These are phyloP conservation scores for Cetoscarus ocellatus DNA, from an alignment of 2,797 vertebrate genomes.

Conservation along the genomic window DNA sequence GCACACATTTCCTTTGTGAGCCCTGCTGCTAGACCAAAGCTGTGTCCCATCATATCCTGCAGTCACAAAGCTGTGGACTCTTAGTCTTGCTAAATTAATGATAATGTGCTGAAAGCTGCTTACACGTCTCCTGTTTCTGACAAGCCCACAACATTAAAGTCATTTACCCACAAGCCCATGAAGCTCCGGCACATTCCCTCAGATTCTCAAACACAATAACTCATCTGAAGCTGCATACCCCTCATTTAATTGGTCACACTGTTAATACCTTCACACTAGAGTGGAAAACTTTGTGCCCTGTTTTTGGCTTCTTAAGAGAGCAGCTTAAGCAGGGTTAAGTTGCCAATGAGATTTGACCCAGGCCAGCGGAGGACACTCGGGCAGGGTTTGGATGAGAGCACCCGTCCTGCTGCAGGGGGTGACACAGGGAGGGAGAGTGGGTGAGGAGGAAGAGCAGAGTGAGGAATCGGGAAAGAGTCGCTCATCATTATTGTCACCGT, in stretches of 20 bases:
- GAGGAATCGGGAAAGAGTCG: constrained; percentile 64
- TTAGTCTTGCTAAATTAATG: constrained; percentile 17
- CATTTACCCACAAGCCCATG: neutral
- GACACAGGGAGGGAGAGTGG: constrained; percentile 29
- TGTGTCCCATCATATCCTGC: neutral
- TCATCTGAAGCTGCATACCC: neutral
- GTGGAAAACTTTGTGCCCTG: neutral
- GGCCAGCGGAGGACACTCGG: constrained; percentile 21
- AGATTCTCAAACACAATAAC: neutral
- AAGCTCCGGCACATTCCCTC: neutral
- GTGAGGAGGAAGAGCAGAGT: constrained; percentile 40
- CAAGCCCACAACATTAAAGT: neutral
- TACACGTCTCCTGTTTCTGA: constrained; percentile 5
- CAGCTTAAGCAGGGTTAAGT: constrained; percentile 13
- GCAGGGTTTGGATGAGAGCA: constrained; percentile 50
- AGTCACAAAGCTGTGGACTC: neutral
- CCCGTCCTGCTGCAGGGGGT: constrained; percentile 27
- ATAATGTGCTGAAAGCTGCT: constrained; percentile 16
- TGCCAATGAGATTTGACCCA: constrained; percentile 40
- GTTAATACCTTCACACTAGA: neutral
- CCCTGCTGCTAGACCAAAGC: neutral
- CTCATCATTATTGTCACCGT: constrained; percentile 72
- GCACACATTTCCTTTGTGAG: neutral
- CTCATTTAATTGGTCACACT: neutral
- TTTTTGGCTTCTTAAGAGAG: constrained; percentile 1